Evolutionary conservation across 2,888 invertebrate genomes (phyloP).

Genomic region (Dicranocentrus wangi): DNA sequence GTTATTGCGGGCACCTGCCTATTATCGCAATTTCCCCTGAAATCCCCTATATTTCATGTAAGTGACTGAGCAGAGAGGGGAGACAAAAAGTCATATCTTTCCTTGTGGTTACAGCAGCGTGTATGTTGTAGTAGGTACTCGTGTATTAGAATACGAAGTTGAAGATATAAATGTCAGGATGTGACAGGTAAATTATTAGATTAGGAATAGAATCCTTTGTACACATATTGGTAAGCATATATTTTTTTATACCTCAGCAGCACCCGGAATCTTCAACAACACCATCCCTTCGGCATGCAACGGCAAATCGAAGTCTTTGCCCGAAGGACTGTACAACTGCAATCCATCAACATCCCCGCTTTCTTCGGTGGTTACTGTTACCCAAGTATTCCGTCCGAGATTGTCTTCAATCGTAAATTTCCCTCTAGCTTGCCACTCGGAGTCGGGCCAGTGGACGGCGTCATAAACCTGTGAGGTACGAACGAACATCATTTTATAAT

Average conservation of each 20-base stretch:
- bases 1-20: constrained; percentile 8
- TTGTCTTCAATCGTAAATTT: constrained; percentile 73
- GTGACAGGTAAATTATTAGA: constrained; percentile 65
- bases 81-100: not conserved
- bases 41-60: not conserved
- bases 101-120: not conserved
- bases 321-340: constrained; percentile 73
- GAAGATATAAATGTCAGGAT: constrained; percentile 49
- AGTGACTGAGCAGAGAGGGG: not conserved
- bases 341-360: constrained; percentile 73
- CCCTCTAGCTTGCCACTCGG: constrained; percentile 72
- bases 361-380: constrained; percentile 73
- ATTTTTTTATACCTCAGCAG: constrained; percentile 71
- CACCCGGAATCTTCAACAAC: constrained; percentile 72
- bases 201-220: constrained; percentile 23
- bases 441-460: constrained; percentile 72
- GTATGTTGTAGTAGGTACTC: not conserved
- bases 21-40: constrained; percentile 51
- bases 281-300: constrained; percentile 72
- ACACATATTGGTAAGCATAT: not conserved
- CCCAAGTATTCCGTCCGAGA: constrained; percentile 72
- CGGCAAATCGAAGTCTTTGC: constrained; percentile 73
- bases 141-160: constrained; percentile 16
- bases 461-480: constrained; percentile 69
- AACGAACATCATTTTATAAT: constrained; percentile 25